Evolutionary conservation across 2,797 vertebrate species (phyloP).

Genomic region (Erpetoichthys calabaricus): DNA sequence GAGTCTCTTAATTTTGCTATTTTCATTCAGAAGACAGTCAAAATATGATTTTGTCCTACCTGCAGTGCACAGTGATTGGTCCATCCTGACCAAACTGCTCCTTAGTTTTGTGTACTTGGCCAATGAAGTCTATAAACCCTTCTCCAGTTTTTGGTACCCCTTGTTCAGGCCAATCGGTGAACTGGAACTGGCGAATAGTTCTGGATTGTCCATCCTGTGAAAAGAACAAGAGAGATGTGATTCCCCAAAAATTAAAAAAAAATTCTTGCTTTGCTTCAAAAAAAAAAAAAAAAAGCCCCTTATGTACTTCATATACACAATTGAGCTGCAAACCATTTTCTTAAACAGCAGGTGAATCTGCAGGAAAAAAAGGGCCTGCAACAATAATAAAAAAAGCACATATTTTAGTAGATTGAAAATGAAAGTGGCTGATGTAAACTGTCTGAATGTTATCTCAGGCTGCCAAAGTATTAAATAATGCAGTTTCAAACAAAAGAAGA

Average conservation of each 20-base stretch:
- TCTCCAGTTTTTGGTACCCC: constrained; percentile 93
- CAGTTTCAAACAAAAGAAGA: background rate
- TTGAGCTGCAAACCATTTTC: background rate
- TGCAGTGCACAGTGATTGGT: constrained; percentile 94
- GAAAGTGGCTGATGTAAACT: too few relatives aligned
- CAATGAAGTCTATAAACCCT: constrained; percentile 94
- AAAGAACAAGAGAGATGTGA: background rate
- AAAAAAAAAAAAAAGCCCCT: background rate
- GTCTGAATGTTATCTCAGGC: too few relatives aligned
- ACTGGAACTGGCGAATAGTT: constrained; percentile 96
- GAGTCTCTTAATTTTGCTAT: too few relatives aligned
- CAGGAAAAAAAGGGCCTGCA: too few relatives aligned
- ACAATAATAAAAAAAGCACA: too few relatives aligned
- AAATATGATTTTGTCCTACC: constrained; percentile 36
- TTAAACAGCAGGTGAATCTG: too few relatives aligned
- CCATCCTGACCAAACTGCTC: constrained; percentile 96
- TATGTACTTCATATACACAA: background rate
- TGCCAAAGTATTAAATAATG: background rate
- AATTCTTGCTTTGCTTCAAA: background rate
- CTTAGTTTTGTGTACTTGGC: constrained; percentile 97
- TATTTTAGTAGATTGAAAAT: too few relatives aligned
- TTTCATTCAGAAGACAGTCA: too few relatives aligned
- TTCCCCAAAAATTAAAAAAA: background rate
- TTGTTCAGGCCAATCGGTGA: constrained; percentile 95
- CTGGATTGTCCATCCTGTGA: constrained; percentile 84